Conservation (phyloP, 2,113 vertebrate species). For the Genyomyrus donnyi region DNA sequence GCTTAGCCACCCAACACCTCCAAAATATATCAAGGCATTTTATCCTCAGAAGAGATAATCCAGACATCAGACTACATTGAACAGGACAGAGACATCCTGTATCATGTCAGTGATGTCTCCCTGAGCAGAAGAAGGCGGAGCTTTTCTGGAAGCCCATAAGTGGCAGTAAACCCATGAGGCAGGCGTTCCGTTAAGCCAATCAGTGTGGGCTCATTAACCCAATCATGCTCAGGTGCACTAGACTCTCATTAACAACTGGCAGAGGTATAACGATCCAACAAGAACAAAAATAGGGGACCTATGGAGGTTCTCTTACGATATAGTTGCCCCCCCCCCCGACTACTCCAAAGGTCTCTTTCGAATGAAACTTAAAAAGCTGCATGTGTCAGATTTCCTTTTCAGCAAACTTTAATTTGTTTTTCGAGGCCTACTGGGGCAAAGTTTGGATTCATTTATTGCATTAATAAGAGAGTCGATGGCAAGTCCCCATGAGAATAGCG, state of each 20-base stretch:
- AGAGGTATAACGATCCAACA: neutral
- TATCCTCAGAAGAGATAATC: neutral
- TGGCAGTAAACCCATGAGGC: neutral
- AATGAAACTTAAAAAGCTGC: neutral
- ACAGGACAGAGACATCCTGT: neutral
- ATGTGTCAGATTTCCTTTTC: neutral
- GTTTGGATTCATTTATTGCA: conserved; percentile 2
- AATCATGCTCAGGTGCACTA: neutral
- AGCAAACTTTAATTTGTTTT: neutral
- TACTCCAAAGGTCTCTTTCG: neutral
- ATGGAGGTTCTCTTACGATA: neutral
- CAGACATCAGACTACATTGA: neutral
- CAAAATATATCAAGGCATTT: neutral
- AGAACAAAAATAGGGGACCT: neutral
- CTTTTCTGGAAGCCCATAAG: neutral
- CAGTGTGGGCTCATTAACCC: neutral
- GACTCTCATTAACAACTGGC: neutral
- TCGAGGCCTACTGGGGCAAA: neutral
- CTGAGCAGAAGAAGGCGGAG: neutral
- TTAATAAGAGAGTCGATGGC: neutral
- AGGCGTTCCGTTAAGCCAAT: neutral
- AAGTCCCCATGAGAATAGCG: neutral
- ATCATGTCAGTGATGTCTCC: neutral
- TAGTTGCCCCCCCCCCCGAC: neutral
- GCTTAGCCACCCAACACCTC: neutral